phyloP scores from a whole-genome alignment of 2,888 invertebrate species.

The Orgyia antiqua region DNA sequence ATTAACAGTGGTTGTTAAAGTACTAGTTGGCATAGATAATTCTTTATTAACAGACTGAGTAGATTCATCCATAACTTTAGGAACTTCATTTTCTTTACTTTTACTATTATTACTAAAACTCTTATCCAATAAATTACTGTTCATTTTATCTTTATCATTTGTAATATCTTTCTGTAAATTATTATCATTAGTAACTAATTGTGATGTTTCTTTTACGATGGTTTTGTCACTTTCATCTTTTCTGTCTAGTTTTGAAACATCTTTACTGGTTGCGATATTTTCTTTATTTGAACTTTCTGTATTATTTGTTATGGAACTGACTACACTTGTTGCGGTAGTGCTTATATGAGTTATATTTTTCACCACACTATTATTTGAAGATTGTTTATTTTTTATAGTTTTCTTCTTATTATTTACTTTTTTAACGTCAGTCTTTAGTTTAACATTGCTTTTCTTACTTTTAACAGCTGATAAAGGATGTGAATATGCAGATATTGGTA shows the following conservation, averaged over 20 bases:
- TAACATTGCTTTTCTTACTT: conserved; percentile 47
- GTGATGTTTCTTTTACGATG: not conserved
- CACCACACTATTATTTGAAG: conserved; percentile 8
- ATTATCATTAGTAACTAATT: conserved; percentile 1
- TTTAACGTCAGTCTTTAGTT: conserved; percentile 33
- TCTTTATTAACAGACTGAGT: conserved; percentile 10
- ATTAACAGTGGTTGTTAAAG: conserved; percentile 13
- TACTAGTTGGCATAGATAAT: conserved; percentile 2
- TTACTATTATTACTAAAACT: conserved; percentile 9
- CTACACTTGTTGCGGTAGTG: conserved; percentile 5
- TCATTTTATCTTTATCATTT: conserved; percentile 12
- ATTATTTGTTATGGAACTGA: conserved; percentile 6
- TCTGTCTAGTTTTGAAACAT: not conserved
- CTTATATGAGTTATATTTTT: conserved; percentile 11
- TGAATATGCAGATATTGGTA: conserved; percentile 72
- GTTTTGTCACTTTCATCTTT: conserved; percentile 1
- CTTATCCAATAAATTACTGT: conserved; percentile 14
- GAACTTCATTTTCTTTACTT: conserved; percentile 12
- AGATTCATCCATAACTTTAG: conserved; percentile 9
- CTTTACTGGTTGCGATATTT: conserved; percentile 3
- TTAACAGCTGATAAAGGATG: conserved; percentile 57
- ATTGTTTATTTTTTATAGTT: conserved; percentile 7
- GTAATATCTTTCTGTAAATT: conserved; percentile 9
- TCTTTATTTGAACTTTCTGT: conserved; percentile 4
- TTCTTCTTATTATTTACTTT: conserved; percentile 35